These are phyloP conservation scores for Erebia epiphron DNA, from an alignment of 2,888 invertebrate species.

Conservation along the genomic window DNA sequence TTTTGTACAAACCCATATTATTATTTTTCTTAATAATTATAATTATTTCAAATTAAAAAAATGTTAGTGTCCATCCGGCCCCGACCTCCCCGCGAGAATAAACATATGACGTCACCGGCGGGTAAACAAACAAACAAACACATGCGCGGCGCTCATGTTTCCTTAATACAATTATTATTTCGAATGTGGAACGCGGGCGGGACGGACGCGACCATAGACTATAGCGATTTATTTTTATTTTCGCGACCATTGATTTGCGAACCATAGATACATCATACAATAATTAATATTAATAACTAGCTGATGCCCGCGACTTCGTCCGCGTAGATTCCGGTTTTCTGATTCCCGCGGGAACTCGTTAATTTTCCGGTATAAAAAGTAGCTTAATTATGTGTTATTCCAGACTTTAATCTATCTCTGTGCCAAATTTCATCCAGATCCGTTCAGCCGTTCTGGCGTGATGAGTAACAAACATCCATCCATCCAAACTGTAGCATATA, in stretches of 20 bases:
- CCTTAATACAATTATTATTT: slow-evolving; percentile 84
- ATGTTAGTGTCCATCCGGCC: slow-evolving; percentile 39
- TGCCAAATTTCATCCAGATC: no score
- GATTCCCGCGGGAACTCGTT: no score
- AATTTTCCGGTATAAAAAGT: no score
- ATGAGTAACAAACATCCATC: no score
- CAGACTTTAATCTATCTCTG: no score
- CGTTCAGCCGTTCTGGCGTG: no score
- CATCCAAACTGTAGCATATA: no score
- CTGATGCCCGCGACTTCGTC: neutral
- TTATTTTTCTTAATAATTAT: neutral
- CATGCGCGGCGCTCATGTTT: slow-evolving; percentile 83
- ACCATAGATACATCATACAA: slow-evolving; percentile 2
- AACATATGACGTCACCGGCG: slow-evolving; percentile 83
- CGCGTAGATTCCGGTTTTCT: no score
- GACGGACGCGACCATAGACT: slow-evolving; percentile 55
- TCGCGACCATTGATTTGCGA: slow-evolving; percentile 33
- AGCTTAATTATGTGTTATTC: no score
- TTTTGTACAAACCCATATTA: neutral
- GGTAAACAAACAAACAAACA: slow-evolving; percentile 84
- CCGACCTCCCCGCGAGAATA: slow-evolving; percentile 75
- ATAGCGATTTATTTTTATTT: slow-evolving; percentile 59
- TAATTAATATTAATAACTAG: neutral
- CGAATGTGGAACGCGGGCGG: slow-evolving; percentile 76
- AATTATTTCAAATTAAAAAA: neutral